A percentile compares a stretch with the other conserved stretches of the same genome.
phyloP scores from a whole-genome alignment of 2,888 invertebrate genomes.

The Eurytoma californica region DNA sequence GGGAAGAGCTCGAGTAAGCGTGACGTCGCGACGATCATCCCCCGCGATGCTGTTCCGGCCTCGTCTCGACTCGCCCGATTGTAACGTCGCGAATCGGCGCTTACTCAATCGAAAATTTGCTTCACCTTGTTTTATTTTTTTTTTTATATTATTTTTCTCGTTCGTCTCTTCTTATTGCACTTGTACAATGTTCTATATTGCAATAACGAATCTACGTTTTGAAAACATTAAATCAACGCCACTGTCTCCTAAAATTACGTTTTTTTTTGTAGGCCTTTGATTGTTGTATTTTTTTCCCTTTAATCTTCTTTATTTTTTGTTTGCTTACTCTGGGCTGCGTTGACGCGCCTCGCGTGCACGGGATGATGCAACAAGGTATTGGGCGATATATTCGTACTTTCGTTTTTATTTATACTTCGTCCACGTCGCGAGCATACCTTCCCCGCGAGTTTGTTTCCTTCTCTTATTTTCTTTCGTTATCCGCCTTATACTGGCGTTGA shows the following conservation, averaged over 20 bases:
- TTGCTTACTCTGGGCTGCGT: conserved; percentile 1
- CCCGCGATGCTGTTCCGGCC: neutral
- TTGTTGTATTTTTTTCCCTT: conserved; percentile 58
- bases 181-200: conserved; percentile 45
- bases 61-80: neutral
- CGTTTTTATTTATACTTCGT: conserved; percentile 11
- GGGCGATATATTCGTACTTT: conserved; percentile 42
- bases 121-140: conserved; percentile 40
- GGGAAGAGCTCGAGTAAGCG: conserved; percentile 47
- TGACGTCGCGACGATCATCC: conserved; percentile 14
- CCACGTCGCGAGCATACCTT: too few relatives aligned
- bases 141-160: conserved; percentile 8
- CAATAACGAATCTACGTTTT: conserved; percentile 56
- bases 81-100: conserved; percentile 17
- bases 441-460: neutral
- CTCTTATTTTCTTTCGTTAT: neutral
- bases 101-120: conserved; percentile 39
- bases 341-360: conserved; percentile 28
- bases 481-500: too few relatives aligned
- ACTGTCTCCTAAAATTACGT: conserved; percentile 62
- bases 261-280: conserved; percentile 67
- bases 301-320: conserved; percentile 6
- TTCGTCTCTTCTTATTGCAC: conserved; percentile 41
- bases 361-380: conserved; percentile 47
- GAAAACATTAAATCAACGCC: conserved; percentile 65